Evolutionary conservation across 2,888 invertebrate species (phyloP).

Genomic region (Phanerotoma sp.): DNA sequence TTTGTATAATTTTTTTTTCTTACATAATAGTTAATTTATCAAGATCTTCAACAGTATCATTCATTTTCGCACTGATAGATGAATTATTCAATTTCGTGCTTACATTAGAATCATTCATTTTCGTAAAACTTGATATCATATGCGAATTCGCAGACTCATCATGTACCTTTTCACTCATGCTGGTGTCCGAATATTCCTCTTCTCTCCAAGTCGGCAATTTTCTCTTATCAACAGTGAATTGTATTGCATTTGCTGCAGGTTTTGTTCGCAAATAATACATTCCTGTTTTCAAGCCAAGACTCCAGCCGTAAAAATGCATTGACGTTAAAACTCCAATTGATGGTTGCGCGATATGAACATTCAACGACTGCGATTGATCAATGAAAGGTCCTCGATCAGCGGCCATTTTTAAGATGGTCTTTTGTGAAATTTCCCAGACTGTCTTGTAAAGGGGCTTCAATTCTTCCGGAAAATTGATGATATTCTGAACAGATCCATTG

Average conservation of each 20-base stretch:
- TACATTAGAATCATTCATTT: too few species aligned
- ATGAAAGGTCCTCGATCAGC: conserved; percentile 98
- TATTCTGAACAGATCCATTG: conserved; percentile 90
- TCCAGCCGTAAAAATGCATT: conserved; percentile 99
- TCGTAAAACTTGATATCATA: too few species aligned
- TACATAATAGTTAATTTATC: too few species aligned
- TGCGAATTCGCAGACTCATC: too few species aligned
- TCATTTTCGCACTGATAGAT: too few species aligned
- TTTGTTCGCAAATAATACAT: conserved; percentile 99
- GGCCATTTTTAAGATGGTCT: conserved; percentile 92
- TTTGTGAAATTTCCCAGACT: conserved; percentile 96
- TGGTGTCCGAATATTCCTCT: conserved; percentile 32
- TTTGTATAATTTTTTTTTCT: too few species aligned
- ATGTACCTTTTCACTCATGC: neutral
- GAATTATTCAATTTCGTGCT: too few species aligned
- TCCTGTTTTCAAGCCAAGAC: conserved; percentile 95
- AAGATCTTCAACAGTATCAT: too few species aligned
- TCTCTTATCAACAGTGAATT: conserved; percentile 95
- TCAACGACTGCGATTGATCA: conserved; percentile 98
- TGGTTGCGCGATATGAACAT: conserved; percentile 95
- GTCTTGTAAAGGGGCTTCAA: conserved; percentile 91
- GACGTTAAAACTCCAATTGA: conserved; percentile 92
- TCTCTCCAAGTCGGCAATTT: conserved; percentile 57
- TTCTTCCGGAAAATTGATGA: conserved; percentile 80
- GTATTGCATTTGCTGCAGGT: conserved; percentile 94